phyloP scores from a whole-genome alignment of 2,888 invertebrate species.

The Ormyrus nitidulus region DNA sequence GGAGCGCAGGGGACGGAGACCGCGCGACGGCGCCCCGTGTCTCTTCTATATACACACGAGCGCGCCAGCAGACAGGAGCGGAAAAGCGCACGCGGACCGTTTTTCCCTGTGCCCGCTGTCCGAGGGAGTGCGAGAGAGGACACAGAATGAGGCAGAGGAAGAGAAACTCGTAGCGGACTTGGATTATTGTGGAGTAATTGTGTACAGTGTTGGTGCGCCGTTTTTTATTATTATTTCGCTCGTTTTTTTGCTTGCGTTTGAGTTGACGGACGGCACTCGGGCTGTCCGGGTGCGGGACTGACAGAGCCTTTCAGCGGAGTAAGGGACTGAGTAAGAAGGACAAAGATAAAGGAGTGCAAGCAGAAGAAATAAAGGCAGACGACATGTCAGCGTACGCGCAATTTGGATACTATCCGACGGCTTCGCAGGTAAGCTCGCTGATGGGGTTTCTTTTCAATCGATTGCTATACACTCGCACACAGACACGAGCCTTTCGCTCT shows the following conservation, averaged over 20 bases:
- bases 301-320: no score
- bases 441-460: slow-evolving; percentile 56
- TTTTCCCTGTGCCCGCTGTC: neutral
- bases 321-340: slow-evolving; percentile 5
- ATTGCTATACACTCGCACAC: slow-evolving; percentile 16
- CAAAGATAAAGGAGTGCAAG: slow-evolving; percentile 24
- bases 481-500: neutral
- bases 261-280: neutral
- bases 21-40: slow-evolving; percentile 42
- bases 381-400: slow-evolving; percentile 90
- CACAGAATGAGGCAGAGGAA: slow-evolving; percentile 57
- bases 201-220: slow-evolving; percentile 48
- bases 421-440: slow-evolving; percentile 86
- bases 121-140: slow-evolving; percentile 4
- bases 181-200: slow-evolving; percentile 14
- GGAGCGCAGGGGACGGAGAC: slow-evolving; percentile 74
- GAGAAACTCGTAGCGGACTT: slow-evolving; percentile 28
- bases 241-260: neutral
- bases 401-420: slow-evolving; percentile 95
- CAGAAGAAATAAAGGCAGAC: neutral
- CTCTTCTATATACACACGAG: no score
- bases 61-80: neutral
- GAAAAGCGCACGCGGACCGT: slow-evolving; percentile 7
- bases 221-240: neutral
- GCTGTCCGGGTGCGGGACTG: neutral